phyloP scores from a whole-genome alignment of 2,113 vertebrate species.

The Tyrannus savana region DNA sequence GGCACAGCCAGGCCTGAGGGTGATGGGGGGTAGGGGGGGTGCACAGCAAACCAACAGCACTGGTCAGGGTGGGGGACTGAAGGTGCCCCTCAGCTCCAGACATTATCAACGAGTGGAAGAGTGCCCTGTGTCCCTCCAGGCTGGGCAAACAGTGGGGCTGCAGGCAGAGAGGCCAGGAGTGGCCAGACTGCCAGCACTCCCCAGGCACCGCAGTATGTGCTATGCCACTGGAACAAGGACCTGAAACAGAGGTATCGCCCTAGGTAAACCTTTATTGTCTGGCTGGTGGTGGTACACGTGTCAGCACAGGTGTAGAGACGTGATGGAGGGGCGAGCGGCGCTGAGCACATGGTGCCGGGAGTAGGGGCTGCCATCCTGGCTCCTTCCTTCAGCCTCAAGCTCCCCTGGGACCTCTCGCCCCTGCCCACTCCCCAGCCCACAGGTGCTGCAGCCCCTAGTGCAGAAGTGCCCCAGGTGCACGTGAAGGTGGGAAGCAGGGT shows the following conservation, averaged over 20 bases:
- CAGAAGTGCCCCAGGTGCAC: neutral
- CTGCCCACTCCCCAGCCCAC: neutral
- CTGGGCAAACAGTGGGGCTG: neutral
- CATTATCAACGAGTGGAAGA: neutral
- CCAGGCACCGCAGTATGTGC: rapidly evolving
- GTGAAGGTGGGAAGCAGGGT: neutral
- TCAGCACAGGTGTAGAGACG: neutral
- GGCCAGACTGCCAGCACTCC: neutral
- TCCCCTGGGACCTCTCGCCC: neutral
- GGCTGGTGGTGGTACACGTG: constrained; percentile 38
- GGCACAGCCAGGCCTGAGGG: too few relatives aligned
- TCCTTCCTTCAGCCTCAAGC: neutral
- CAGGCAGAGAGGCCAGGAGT: neutral
- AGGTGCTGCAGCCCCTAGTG: neutral
- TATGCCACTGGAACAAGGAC: neutral
- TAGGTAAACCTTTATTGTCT: constrained; percentile 58
- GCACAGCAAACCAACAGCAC: neutral
- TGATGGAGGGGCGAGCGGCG: neutral
- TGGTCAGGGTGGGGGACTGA: neutral
- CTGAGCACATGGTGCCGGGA: neutral
- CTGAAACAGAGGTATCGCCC: neutral
- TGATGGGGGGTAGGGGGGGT: rapidly evolving
- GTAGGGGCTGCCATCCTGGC: neutral
- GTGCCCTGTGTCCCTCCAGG: rapidly evolving
- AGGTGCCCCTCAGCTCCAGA: neutral